Evolutionary conservation across 2,888 invertebrate genomes (phyloP).

Genomic region (Dorcus parallelipipedus): DNA sequence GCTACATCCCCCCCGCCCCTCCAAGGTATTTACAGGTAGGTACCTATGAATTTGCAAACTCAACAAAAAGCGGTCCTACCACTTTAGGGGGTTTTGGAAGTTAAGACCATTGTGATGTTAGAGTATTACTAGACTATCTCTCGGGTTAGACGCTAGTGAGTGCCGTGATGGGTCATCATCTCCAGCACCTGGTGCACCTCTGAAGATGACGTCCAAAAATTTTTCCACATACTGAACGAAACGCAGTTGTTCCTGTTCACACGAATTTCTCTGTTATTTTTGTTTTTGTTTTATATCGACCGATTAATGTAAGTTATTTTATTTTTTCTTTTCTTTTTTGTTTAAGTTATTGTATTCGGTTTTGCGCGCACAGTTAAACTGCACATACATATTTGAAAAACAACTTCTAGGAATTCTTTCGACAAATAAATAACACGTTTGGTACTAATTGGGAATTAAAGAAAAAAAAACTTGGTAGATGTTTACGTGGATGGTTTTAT

Average conservation of each 20-base stretch:
- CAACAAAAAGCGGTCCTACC: constrained; percentile 63
- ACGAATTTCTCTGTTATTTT: constrained; percentile 10
- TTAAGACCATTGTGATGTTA: constrained; percentile 46
- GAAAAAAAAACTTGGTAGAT: too few relatives aligned
- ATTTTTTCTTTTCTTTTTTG: constrained; percentile 10
- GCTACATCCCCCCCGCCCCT: constrained; percentile 37
- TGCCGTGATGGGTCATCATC: constrained; percentile 29
- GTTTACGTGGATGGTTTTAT: too few relatives aligned
- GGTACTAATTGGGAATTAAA: too few relatives aligned
- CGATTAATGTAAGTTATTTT: constrained; percentile 21
- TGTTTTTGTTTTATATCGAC: constrained; percentile 14
- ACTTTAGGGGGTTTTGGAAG: constrained; percentile 53
- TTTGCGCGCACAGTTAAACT: background rate
- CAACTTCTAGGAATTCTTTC: too few relatives aligned
- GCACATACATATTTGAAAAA: background rate
- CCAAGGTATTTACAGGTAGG: constrained; percentile 40
- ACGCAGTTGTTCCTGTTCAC: background rate
- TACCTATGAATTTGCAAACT: constrained; percentile 62
- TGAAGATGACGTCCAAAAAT: constrained; percentile 31
- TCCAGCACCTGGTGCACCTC: constrained; percentile 33
- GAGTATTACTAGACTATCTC: constrained; percentile 51
- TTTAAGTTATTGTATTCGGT: background rate
- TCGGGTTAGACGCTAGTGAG: constrained; percentile 47
- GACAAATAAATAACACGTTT: too few relatives aligned
- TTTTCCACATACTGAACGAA: constrained; percentile 10